These are phyloP conservation scores for Agapornis canus DNA, from an alignment of 2,797 vertebrate genomes.

Conservation along the genomic window DNA sequence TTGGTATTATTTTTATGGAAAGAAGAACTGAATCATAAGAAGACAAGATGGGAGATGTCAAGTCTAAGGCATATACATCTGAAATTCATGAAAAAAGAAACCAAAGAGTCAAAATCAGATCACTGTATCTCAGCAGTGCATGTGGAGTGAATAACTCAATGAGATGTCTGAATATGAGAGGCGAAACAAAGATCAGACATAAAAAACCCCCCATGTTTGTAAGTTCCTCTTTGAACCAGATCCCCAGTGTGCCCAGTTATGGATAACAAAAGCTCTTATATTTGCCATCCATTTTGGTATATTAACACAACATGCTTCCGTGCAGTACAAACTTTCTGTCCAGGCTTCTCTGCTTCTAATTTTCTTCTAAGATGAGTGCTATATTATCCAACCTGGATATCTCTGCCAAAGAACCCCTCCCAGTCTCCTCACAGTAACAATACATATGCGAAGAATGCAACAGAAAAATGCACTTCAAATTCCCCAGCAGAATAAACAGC, in stretches of 20 bases:
- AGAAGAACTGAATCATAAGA: slow-evolving; percentile 59
- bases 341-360: not conserved
- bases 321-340: not conserved
- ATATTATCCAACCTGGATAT: not conserved
- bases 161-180: not conserved
- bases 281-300: not conserved
- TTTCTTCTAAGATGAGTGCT: not conserved
- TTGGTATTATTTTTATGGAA: not conserved
- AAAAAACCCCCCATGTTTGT: not conserved
- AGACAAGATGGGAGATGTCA: slow-evolving; percentile 35
- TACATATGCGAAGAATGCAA: not conserved
- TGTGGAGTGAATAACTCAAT: not conserved
- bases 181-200: not conserved
- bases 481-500: not conserved
- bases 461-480: slow-evolving; percentile 6
- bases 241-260: not conserved
- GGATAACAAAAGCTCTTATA: not conserved
- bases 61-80: not conserved
- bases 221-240: not conserved
- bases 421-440: not conserved
- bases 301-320: not conserved
- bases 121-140: not conserved
- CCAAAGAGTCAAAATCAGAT: not conserved
- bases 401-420: not conserved
- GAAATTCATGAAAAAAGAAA: not conserved